Base-by-base conservation (phyloP, 2,113 vertebrate genomes). In the Narcine bancroftii region DNA sequence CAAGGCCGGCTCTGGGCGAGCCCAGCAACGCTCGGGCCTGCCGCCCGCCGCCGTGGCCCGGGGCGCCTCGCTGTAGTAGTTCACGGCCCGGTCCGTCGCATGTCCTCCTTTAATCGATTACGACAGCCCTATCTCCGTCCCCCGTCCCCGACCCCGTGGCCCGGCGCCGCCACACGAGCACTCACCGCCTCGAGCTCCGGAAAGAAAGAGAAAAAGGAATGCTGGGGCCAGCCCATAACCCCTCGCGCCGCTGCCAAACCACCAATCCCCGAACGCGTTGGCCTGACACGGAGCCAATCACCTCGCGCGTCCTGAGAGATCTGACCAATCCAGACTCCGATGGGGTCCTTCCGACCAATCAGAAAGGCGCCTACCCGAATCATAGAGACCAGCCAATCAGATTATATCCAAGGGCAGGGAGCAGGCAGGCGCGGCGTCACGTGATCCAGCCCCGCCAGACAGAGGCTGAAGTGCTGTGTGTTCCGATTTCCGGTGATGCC, bases 231-330 rank as follows among this genome's bases (percentile, higher is more conserved):
- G 10, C 42, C 42, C 89, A 66, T 47, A 15, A 42, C 26, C 3
- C 63, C 24, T 26, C 10, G 65, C 89, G 39, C 65, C 63, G 65
- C 36, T 39, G 24, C 24, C 65, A 26, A 71, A 6, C 26, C 63
- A 71, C 89, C 89, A 91, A 91, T 91, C 89, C 45, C 39, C 0
- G 33, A 19, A 7, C 81, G 6, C 33, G 21, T 1, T 1, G 4
- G 24, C 24, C 3, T 33, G 5, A 33, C 13, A 0, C 36, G 1
- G 15, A 36, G 4, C 81, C 53, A 63, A 87, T 87, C 53, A 87
- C 1, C 33, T 6, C n/a, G 17, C 33, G 1, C 33, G 2, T 3
- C 13, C n/a, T 15, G 1, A 0, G 9, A 26, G 2, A 1, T 33
- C 50, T 0, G 29, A 87, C 81, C 53, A 87, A 87, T 87, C 33